A percentile compares a stretch with the other conserved stretches of the same genome.
Conservation (phyloP, 2,113 vertebrate species). For the Amphilophus citrinellus region DNA sequence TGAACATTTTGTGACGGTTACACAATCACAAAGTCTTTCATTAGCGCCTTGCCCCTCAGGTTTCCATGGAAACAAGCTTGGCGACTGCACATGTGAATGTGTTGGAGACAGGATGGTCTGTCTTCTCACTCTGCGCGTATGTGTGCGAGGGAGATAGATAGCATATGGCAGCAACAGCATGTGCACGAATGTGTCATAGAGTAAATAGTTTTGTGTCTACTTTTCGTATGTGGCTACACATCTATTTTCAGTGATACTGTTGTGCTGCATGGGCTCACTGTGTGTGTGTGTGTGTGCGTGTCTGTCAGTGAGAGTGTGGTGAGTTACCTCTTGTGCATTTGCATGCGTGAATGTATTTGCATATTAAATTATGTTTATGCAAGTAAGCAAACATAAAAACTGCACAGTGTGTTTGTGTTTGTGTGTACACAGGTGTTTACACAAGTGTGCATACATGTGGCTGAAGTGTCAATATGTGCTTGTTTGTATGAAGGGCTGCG, state of each 20-base stretch:
- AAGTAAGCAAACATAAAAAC: conserved; percentile 28
- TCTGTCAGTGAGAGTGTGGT: background rate
- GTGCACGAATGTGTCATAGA: conserved; percentile 37
- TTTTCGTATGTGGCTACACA: background rate
- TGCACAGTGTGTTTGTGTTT: conserved; percentile 41
- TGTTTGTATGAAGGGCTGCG: conserved; percentile 2
- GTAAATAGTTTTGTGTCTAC: conserved; percentile 14
- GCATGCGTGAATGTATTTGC: conserved; percentile 43
- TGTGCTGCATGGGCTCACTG: background rate
- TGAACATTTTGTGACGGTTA: conserved; percentile 36
- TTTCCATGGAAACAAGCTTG: conserved; percentile 77
- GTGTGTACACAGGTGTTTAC: conserved; percentile 20
- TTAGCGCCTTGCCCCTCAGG: conserved; percentile 62
- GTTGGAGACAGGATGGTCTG: conserved; percentile 40
- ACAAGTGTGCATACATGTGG: background rate
- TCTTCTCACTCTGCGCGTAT: conserved; percentile 30
- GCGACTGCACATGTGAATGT: conserved; percentile 50
- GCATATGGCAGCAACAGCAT: conserved; percentile 58
- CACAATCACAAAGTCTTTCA: conserved; percentile 69
- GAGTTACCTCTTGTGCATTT: conserved; percentile 20
- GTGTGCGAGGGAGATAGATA: conserved; percentile 25
- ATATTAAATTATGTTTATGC: conserved; percentile 34
- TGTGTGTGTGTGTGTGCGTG: background rate
- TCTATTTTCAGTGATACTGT: background rate
- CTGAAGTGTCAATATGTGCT: conserved; percentile 18